A percentile compares a stretch with the other conserved stretches of the same genome.
Evolutionary conservation across 2,888 invertebrate species (phyloP).

Genomic region (Anaspis maculata): DNA sequence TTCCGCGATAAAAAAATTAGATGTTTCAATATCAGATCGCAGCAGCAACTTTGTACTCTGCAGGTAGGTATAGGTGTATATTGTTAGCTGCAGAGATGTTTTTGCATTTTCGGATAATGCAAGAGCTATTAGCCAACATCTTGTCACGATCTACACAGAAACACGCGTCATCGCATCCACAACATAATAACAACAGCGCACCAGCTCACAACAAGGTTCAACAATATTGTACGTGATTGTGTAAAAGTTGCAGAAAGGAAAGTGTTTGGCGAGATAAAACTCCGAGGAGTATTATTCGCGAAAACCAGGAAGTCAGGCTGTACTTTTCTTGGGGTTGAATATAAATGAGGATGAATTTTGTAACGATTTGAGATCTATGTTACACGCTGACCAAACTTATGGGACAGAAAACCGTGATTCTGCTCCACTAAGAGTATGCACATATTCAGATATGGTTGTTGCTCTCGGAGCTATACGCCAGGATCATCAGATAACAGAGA

Average conservation of each 20-base stretch:
- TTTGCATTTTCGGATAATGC: too few relatives aligned
- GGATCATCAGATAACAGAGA: not conserved
- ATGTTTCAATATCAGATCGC: too few relatives aligned
- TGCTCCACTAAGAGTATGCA: conserved; percentile 36
- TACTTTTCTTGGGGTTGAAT: conserved; percentile 33
- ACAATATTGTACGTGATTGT: conserved; percentile 6
- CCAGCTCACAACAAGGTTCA: conserved; percentile 1
- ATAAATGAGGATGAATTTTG: conserved; percentile 38
- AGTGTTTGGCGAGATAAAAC: conserved; percentile 5
- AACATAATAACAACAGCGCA: too few relatives aligned
- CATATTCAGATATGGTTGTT: conserved; percentile 27
- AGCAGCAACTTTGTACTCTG: too few relatives aligned
- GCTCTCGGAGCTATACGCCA: too few relatives aligned
- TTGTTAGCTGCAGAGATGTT: too few relatives aligned
- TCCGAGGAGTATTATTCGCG: conserved; percentile 17
- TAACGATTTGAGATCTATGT: conserved; percentile 40
- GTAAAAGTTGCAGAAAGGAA: conserved; percentile 6
- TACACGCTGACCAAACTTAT: conserved; percentile 40
- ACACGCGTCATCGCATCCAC: not conserved
- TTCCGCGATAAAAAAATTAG: too few relatives aligned
- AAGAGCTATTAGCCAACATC: too few relatives aligned
- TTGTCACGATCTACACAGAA: conserved; percentile 6
- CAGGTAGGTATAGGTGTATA: too few relatives aligned
- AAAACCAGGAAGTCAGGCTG: too few relatives aligned
- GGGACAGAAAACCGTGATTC: conserved; percentile 32